These are phyloP conservation scores for Drosophila trapezifrons DNA, from an alignment of 1,140 invertebrate species.

Conservation along the genomic window DNA sequence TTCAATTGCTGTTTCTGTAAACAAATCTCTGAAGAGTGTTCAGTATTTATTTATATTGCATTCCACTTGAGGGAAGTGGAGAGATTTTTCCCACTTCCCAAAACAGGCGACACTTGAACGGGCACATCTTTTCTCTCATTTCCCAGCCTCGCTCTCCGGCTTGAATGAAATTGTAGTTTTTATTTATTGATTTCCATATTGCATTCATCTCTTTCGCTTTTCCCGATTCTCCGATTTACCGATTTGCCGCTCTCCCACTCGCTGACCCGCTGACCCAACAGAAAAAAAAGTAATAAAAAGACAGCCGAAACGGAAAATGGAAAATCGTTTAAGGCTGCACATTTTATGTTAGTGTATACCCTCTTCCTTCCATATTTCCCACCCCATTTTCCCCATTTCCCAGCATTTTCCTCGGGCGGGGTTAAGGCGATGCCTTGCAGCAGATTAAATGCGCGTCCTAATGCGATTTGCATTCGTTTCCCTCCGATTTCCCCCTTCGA, in stretches of 20 bases:
- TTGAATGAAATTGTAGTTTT: conserved; percentile 25
- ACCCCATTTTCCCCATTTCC: conserved; percentile 10
- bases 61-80: not conserved
- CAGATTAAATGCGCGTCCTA: conserved; percentile 68
- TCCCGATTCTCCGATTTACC: conserved; percentile 12
- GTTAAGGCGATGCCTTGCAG: conserved; percentile 60
- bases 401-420: conserved; percentile 29
- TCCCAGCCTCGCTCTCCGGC: conserved; percentile 3
- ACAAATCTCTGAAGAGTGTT: conserved; percentile 1
- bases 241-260: conserved; percentile 21
- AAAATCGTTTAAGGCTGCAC: conserved; percentile 24
- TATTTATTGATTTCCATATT: conserved; percentile 42
- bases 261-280: conserved; percentile 33
- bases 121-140: not conserved
- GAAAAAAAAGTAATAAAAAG: not conserved
- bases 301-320: conserved; percentile 3
- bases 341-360: conserved; percentile 19
- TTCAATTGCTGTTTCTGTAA: conserved; percentile 9
- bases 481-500: conserved; percentile 9
- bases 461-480: conserved; percentile 67
- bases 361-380: conserved; percentile 30
- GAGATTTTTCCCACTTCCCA: not conserved
- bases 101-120: conserved; percentile 20
- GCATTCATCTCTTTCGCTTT: conserved; percentile 28
- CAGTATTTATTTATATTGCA: conserved; percentile 10